Base-by-base conservation (phyloP, 2,113 vertebrate genomes). In the Stictonetta naevosa region DNA sequence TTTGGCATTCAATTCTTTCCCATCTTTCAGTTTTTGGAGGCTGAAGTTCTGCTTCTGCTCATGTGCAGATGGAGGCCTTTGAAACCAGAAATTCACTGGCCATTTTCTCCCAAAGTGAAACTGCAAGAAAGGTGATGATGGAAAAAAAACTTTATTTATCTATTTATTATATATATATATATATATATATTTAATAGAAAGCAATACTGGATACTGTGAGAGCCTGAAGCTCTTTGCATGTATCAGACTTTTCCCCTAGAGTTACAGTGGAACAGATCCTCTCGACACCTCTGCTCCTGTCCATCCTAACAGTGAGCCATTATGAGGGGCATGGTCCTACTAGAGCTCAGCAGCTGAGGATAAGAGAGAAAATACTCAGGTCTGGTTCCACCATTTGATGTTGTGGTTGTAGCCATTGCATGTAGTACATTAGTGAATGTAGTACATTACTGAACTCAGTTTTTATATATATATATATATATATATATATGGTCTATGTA, bases 191-290 rank as follows among this genome's bases (percentile, higher is more conserved):
- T n/a, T n/a, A n/a, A 23, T 3, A 64, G 25, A 87, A 85, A 84
- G 11, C 2, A 42, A 44, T 18, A 62, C 11, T 29, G 66, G 40
- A 15, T 52, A 44, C 6, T 42, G 17, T 2, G 2, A 26, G 10
- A 83, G 4, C 4, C 10, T 10, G 18, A 0, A n/a, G 20, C 14
- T 69, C 4, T 59, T 59, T 67, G 12, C 15, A 17, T 2, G 2
- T 66, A 17, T 28, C 3, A 53, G 29, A 46, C 31, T 46, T 71
- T 29, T 29, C 18, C 26, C 34, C 14, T 36, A 8, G 10, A 84
- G 6, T 48, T 42, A 23, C 26, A 84, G 10, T 3, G 3, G n/a
- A 77, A 10, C 6, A 46, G 28, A 7, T 40, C 21, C 10, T 60
- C 60, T 82, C 34, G 33, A 52, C 29, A 29, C 2, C 8, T 75